phyloP scores from a whole-genome alignment of 2,797 vertebrate species.

The Heterohyrax brucei region DNA sequence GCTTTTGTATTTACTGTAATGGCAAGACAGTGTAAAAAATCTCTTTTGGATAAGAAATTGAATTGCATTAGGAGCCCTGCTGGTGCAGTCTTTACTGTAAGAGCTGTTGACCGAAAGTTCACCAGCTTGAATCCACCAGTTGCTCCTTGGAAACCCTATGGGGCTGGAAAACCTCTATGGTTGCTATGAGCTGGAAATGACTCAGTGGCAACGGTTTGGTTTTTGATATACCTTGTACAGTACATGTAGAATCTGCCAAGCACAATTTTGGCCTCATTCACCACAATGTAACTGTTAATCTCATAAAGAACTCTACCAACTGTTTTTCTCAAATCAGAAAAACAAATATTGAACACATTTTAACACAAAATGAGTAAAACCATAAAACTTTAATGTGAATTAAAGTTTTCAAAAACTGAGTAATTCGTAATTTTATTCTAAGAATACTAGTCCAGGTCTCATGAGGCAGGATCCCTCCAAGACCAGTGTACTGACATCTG shows the following conservation, averaged over 20 bases:
- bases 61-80: background rate
- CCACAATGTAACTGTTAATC: conserved; percentile 31
- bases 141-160: too few species aligned
- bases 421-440: conserved; percentile 46
- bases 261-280: conserved; percentile 33
- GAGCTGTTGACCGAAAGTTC: too few species aligned
- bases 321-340: conserved; percentile 66
- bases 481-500: background rate
- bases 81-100: too few species aligned
- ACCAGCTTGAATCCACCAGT: too few species aligned
- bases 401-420: conserved; percentile 62
- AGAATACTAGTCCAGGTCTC: background rate
- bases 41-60: conserved; percentile 41
- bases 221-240: background rate
- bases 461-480: conserved; percentile 54
- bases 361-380: background rate
- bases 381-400: conserved; percentile 9
- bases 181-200: too few species aligned
- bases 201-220: too few species aligned
- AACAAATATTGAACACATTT: conserved; percentile 40
- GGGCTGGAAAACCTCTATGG: too few species aligned
- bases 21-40: background rate
- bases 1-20: background rate
- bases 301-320: conserved; percentile 22
- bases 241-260: background rate